Evolutionary conservation across 2,113 vertebrate species (phyloP).

Genomic region (Ivindomyrus marchei): DNA sequence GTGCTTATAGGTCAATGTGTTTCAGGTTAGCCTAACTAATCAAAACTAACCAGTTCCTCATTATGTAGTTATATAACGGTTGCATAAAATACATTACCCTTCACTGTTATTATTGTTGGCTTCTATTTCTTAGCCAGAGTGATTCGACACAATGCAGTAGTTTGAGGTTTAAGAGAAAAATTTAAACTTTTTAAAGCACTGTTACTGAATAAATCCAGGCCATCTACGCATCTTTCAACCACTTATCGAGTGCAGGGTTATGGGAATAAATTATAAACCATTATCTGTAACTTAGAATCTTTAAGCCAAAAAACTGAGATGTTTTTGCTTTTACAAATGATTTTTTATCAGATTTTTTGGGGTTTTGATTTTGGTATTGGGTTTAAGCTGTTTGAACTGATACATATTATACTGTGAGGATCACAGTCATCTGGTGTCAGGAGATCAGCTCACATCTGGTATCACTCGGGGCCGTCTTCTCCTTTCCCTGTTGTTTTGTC

Average conservation of each 20-base stretch:
- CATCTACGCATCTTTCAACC: not conserved
- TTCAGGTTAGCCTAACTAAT: not conserved
- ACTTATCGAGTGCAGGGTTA: not conserved
- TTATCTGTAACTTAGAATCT: not conserved
- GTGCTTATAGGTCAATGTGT: not conserved
- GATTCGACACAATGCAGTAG: not conserved
- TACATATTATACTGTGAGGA: not conserved
- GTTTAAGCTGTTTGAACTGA: not conserved
- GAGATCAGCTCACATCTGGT: slow-evolving; percentile 4
- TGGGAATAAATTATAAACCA: not conserved
- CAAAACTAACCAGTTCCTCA: not conserved
- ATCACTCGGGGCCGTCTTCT: not conserved
- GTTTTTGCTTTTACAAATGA: not conserved
- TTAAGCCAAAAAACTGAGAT: slow-evolving; percentile 1
- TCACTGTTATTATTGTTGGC: not conserved
- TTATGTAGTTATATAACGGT: not conserved
- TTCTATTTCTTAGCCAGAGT: not conserved
- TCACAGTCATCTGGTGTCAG: not conserved
- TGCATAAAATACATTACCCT: not conserved
- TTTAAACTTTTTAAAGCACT: not conserved
- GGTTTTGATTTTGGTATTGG: not conserved
- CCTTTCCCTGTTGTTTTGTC: slow-evolving; percentile 32
- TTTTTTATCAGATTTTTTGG: not conserved
- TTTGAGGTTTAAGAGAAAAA: not conserved
- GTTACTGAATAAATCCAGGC: not conserved